A percentile compares a stretch with the other conserved stretches of the same genome.
These are phyloP conservation scores for Typhlomys cinereus DNA, from an alignment of 2,113 vertebrate species.

Conservation along the genomic window DNA sequence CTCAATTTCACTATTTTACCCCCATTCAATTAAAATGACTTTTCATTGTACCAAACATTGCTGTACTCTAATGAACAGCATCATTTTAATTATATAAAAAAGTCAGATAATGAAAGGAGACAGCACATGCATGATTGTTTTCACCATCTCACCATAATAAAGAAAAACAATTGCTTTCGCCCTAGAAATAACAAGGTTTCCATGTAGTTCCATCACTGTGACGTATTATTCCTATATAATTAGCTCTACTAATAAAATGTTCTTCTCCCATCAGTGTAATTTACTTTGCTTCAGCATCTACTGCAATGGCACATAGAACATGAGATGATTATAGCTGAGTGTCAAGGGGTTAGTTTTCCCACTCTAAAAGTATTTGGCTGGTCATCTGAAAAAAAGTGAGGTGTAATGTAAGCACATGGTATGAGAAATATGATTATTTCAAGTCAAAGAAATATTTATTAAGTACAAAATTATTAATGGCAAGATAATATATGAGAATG, in stretches of 20 bases:
- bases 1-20: slow-evolving; percentile 10
- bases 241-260: not conserved
- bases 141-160: slow-evolving; percentile 31
- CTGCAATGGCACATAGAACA: not conserved
- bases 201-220: not conserved
- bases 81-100: not conserved
- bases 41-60: slow-evolving; percentile 17
- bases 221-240: not conserved
- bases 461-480: not conserved
- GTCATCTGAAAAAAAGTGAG: not conserved
- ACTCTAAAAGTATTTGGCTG: not conserved
- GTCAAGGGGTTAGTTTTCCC: not conserved
- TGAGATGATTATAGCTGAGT: not conserved
- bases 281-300: not conserved
- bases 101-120: not conserved
- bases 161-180: slow-evolving; percentile 21
- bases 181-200: slow-evolving; percentile 41
- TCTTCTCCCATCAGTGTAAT: not conserved
- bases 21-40: slow-evolving; percentile 55
- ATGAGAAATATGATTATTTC: not conserved
- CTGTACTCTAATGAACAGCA: slow-evolving; percentile 50
- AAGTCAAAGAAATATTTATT: not conserved
- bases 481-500: not conserved
- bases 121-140: not conserved
- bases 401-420: not conserved